Percentiles rank a stretch among this genome's conserved stretches.
These are phyloP conservation scores for Bergia puertoricense DNA, from an alignment of 92 coral and sea anemone species.

Conservation along the genomic window DNA sequence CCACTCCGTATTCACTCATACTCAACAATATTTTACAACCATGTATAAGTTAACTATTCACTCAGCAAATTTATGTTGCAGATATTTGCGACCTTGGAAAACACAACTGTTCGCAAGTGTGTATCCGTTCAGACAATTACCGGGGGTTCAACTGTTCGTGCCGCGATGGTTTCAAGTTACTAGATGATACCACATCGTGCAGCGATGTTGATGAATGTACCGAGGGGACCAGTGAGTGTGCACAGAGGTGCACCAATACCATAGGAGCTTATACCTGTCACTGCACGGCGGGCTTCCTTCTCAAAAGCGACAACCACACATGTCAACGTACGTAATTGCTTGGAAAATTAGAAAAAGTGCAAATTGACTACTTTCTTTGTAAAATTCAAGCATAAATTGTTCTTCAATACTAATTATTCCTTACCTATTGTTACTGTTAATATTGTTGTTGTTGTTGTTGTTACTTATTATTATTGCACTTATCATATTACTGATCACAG, in stretches of 20 bases:
- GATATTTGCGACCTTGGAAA: constrained; percentile 28
- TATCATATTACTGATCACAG: no score
- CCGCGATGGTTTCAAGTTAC: constrained; percentile 5
- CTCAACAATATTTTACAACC: neutral
- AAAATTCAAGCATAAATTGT: neutral
- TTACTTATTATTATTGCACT: no score
- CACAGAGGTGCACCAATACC: constrained; percentile 14
- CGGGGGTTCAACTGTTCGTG: constrained; percentile 40
- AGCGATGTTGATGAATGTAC: constrained; percentile 25
- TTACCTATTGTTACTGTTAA: no score
- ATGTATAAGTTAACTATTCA: neutral
- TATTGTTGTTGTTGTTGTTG: no score
- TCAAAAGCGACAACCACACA: constrained; percentile 15
- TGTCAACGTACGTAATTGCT: constrained; percentile 25
- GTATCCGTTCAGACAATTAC: neutral
- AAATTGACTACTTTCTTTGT: neutral
- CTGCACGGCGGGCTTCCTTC: constrained; percentile 44
- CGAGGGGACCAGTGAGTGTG: neutral
- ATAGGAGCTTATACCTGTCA: constrained; percentile 22
- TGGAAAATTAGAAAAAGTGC: neutral
- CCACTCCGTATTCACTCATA: neutral
- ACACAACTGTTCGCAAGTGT: constrained; percentile 29
- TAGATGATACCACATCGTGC: neutral
- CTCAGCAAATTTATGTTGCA: neutral
- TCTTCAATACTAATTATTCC: no score